Conservation (phyloP, 2,113 vertebrate species). For the Chrysemys picta region DNA sequence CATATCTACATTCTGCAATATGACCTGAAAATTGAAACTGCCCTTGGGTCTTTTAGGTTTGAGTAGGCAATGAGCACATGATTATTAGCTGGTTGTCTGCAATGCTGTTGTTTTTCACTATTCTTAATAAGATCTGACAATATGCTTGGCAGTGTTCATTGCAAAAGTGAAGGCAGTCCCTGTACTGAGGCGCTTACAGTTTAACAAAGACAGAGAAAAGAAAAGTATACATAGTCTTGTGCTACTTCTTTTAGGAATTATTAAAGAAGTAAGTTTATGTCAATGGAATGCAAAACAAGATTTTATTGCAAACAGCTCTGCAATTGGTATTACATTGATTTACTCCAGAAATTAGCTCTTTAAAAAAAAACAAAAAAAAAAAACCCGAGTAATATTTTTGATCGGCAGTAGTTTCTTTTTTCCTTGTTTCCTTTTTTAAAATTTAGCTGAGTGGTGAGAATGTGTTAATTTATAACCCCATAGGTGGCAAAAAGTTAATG, state of each 20-base stretch:
- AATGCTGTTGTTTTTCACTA: background rate
- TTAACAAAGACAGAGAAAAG: background rate
- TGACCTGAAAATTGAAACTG: background rate
- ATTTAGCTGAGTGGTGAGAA: background rate
- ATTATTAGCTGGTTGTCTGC: background rate
- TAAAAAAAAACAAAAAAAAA: too few species aligned
- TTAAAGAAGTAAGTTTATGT: background rate
- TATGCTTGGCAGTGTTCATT: background rate
- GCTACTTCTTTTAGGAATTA: background rate
- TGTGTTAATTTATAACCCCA: background rate
- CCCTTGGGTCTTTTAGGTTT: background rate
- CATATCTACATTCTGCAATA: background rate
- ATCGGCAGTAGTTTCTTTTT: background rate
- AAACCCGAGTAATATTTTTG: background rate
- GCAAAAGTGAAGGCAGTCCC: background rate
- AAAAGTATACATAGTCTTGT: background rate
- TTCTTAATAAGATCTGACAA: background rate
- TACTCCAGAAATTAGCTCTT: background rate
- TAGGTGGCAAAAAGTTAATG: background rate
- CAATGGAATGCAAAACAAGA: background rate
- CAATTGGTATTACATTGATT: background rate
- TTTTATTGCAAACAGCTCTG: background rate
- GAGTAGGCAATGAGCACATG: background rate
- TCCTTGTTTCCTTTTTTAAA: background rate
- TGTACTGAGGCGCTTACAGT: background rate